Evolutionary conservation across 2,113 vertebrate genomes (phyloP).

Genomic region (Tragulus kanchil): DNA sequence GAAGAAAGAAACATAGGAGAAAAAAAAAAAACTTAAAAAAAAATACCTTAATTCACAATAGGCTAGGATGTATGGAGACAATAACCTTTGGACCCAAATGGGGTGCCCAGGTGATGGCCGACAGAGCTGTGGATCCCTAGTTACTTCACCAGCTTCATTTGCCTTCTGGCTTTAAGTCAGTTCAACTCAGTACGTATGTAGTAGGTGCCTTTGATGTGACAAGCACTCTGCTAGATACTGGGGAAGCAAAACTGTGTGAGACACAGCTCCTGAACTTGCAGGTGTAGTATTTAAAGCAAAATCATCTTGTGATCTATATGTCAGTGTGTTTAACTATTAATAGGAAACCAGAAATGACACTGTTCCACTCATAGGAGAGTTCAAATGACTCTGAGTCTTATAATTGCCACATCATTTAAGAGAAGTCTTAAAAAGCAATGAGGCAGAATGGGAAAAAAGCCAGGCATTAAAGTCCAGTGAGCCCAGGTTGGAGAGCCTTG

Average conservation of each 20-base stretch:
- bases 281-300: not conserved
- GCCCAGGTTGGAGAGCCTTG: not conserved
- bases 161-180: not conserved
- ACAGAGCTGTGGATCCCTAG: not conserved
- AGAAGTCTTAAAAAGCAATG: not conserved
- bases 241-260: not conserved
- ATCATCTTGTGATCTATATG: not conserved
- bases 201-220: not conserved
- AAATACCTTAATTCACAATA: not conserved
- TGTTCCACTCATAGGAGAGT: not conserved
- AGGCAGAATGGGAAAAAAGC: not conserved
- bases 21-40: not conserved
- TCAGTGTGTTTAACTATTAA: conserved; percentile 22
- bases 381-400: conserved; percentile 33
- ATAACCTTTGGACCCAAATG: not conserved
- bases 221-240: not conserved
- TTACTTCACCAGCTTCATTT: not conserved
- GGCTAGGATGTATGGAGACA: not conserved
- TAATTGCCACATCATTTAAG: not conserved
- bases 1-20: not conserved
- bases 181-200: not conserved
- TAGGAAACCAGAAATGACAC: conserved; percentile 11
- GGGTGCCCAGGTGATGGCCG: not conserved
- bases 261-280: not conserved
- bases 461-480: not conserved